Base-by-base conservation (phyloP, 2,113 vertebrate species). In the Larimichthys crocea region DNA sequence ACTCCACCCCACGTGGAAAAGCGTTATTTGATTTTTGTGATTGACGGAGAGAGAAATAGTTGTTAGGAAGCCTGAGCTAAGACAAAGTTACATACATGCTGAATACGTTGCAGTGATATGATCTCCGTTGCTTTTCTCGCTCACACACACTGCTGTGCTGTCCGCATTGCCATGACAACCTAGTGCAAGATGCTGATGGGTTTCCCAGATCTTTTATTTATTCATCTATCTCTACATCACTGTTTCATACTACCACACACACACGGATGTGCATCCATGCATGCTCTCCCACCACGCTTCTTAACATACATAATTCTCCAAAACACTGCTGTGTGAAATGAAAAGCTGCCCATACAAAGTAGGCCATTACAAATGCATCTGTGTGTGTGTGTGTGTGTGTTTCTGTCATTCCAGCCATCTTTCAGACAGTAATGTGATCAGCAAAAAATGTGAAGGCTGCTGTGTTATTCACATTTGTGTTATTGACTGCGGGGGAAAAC, bases 131-230 rank as follows among this genome's bases (percentile, higher is more conserved):
- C 84, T 64, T 22, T 22, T 72, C 66, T 73, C 73, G 74, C 65
- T 71, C 16, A 53, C 75, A 73, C 35, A 64, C 75, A 52, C 65
- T 71, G 71, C 85, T 64, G 64, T 63, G 73, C 88, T 86, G 86
- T 85, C 87, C 12, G 61, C 86, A 94, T 93, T 78, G 89, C 90
- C 92, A 94, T 94, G 93, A 92, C 93, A 93, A 94, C 92, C 64
- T 24, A 70, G 78, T 63, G 79, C 90, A 66, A 50, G 82, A 88
- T 90, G 86, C 81, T 90, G 91, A 92, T 92, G 90, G 90, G 53
- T 91, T 91, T 92, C 82, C 89, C 84, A 90, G 86, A 89, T 89
- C 87, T 91, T 90, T 92, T 79, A 93, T 91, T 91, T 94, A 93
- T 93, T 90, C 91, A 93, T 89, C 88, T 59, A 82, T 84, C 82